Evolutionary conservation across 2,113 vertebrate species (phyloP).

Genomic region (Ia io): DNA sequence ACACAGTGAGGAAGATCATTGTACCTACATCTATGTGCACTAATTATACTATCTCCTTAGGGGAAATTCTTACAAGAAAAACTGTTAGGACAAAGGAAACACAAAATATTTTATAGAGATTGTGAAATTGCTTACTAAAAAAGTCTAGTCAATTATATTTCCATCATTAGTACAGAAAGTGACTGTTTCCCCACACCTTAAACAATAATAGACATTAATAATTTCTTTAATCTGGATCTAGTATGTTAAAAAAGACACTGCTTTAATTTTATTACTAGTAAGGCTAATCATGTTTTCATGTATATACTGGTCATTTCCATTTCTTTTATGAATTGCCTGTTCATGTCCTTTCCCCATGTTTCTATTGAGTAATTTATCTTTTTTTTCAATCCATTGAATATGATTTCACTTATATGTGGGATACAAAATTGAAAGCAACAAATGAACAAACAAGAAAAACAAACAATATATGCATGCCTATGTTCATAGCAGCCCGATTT

Average conservation of each 20-base stretch:
- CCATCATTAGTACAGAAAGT: not conserved
- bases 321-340: slow-evolving; percentile 1
- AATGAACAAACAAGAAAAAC: too few relatives aligned
- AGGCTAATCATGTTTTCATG: not conserved
- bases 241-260: not conserved
- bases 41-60: slow-evolving; percentile 31
- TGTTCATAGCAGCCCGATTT: too few relatives aligned
- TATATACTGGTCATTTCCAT: not conserved
- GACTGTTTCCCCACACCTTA: not conserved
- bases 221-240: slow-evolving; percentile 17
- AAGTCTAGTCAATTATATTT: not conserved
- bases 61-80: not conserved
- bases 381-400: not conserved
- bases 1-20: not conserved
- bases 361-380: not conserved
- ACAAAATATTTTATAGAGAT: not conserved
- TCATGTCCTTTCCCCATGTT: not conserved
- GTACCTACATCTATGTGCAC: not conserved
- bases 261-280: slow-evolving; percentile 24
- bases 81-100: slow-evolving; percentile 9
- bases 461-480: too few relatives aligned
- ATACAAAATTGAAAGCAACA: too few relatives aligned
- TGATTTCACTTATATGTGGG: too few relatives aligned
- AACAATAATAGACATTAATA: not conserved
- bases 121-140: not conserved